Conservation (phyloP, 2,888 invertebrate genomes). For the Nasonia oneida region DNA sequence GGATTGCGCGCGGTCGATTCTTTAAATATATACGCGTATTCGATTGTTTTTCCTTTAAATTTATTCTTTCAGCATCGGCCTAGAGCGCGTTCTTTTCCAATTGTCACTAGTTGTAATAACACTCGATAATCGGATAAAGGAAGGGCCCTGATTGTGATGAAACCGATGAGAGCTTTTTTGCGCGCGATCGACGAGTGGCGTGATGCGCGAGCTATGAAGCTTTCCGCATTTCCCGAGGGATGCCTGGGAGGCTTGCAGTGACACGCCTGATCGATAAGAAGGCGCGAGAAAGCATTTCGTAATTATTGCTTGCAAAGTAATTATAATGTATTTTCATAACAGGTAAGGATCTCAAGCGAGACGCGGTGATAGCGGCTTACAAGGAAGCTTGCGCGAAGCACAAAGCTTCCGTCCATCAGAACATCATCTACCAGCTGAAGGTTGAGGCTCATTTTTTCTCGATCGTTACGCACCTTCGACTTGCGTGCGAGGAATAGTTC, state of each 20-base stretch:
- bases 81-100: too few relatives aligned
- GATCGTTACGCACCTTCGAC: neutral
- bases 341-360: conserved; percentile 84
- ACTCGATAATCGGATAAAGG: too few relatives aligned
- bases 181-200: neutral
- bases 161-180: neutral
- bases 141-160: neutral
- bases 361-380: conserved; percentile 88
- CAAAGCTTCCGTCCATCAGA: conserved; percentile 85
- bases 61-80: too few relatives aligned
- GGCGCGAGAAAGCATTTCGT: neutral
- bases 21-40: too few relatives aligned
- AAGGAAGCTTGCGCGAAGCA: conserved; percentile 87
- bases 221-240: neutral
- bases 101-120: neutral
- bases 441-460: conserved; percentile 76
- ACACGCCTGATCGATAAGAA: neutral
- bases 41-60: too few relatives aligned
- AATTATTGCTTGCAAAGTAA: neutral
- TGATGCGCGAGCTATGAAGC: conserved; percentile 4
- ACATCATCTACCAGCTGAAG: conserved; percentile 87
- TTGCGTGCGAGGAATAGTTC: neutral
- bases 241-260: neutral
- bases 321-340: neutral
- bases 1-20: too few relatives aligned